Evolutionary conservation across 2,113 vertebrate genomes (phyloP).

Genomic region (Dipodomys ordii): DNA sequence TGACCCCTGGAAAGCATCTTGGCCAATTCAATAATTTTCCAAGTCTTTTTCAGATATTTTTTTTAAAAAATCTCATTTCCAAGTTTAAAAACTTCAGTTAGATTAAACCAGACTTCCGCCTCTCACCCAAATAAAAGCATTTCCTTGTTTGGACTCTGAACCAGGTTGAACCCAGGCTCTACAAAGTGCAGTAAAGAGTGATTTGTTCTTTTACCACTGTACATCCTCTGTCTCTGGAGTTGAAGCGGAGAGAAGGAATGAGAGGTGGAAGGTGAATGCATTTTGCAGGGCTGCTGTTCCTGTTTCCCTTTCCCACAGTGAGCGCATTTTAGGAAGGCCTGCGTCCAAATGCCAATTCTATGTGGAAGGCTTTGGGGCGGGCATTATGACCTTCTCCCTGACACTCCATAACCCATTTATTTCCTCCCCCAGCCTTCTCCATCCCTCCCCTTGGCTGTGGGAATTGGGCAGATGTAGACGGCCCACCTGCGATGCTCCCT

Average conservation of each 20-base stretch:
- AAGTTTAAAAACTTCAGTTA: not conserved
- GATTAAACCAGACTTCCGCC: constrained; percentile 21
- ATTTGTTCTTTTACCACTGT: not conserved
- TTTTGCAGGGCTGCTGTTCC: not conserved
- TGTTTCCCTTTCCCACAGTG: not conserved
- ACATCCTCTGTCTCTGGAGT: not conserved
- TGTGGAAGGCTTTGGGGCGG: not conserved
- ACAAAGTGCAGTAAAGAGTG: not conserved
- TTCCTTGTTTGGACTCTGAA: not conserved
- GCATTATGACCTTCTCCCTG: not conserved
- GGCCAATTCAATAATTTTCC: not conserved
- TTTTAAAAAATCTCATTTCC: not conserved
- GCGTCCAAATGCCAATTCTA: not conserved
- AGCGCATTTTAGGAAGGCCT: not conserved
- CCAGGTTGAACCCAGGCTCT: not conserved
- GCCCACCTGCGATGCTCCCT: not conserved
- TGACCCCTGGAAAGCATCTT: not conserved
- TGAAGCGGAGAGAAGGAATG: not conserved
- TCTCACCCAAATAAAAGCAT: not conserved
- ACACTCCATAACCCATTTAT: not conserved
- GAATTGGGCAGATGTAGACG: not conserved
- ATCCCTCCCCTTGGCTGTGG: not conserved
- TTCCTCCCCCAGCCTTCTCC: not conserved
- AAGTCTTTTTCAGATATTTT: constrained; percentile 9
- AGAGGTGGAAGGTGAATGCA: not conserved